phyloP scores from a whole-genome alignment of 92 coral and sea anemone species.

The Paragorgia papillata region DNA sequence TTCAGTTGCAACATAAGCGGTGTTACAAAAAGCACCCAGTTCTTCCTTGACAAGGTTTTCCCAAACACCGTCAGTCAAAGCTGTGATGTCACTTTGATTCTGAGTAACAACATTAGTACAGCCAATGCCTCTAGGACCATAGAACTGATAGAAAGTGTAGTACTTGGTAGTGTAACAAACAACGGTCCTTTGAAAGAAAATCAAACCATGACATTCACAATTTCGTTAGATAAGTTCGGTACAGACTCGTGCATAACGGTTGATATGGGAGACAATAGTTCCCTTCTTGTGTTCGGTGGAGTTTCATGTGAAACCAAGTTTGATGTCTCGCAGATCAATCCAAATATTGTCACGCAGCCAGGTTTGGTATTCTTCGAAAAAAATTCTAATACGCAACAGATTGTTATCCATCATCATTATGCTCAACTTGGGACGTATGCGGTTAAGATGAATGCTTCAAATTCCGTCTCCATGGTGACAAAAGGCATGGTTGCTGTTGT shows the following conservation, averaged over 20 bases:
- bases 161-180: slow-evolving; percentile 40
- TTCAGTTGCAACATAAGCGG: slow-evolving; percentile 10
- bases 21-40: not conserved
- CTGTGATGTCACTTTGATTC: slow-evolving; percentile 4
- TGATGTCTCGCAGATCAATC: not conserved
- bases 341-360: not conserved
- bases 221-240: slow-evolving; percentile 65
- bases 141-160: slow-evolving; percentile 41
- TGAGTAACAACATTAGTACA: slow-evolving; percentile 5
- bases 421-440: slow-evolving; percentile 45
- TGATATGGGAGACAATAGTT: slow-evolving; percentile 63
- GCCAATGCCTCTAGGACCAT: slow-evolving; percentile 18
- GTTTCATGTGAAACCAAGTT: slow-evolving; percentile 32
- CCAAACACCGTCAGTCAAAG: slow-evolving; percentile 1
- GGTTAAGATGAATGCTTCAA: slow-evolving; percentile 69
- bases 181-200: slow-evolving; percentile 69
- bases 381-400: slow-evolving; percentile 12
- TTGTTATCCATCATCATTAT: slow-evolving; percentile 50
- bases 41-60: slow-evolving; percentile 7
- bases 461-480: slow-evolving; percentile 62
- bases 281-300: slow-evolving; percentile 61
- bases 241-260: slow-evolving; percentile 63
- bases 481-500: slow-evolving; percentile 60
- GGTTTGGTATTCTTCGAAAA: not conserved
- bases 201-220: slow-evolving; percentile 43